Evolutionary conservation across 1,140 invertebrate genomes (phyloP), one percentile per base, ranked within the genome.

Genomic region (Drosophila paulistorum): DNA sequence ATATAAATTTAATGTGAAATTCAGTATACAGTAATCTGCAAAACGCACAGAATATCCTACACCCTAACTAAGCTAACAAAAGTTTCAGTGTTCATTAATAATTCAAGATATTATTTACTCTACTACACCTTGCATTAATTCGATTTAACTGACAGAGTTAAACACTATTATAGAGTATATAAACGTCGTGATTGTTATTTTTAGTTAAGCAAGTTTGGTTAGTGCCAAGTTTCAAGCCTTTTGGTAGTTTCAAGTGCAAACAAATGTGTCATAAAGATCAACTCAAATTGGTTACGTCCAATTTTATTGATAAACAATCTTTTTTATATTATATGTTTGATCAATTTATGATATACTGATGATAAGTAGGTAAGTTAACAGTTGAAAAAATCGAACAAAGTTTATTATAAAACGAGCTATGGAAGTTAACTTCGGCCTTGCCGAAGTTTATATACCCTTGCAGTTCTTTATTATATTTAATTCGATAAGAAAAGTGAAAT

Each of bases 261-360:
- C 14, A 48, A 48, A 48, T 20, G 14, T 48, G 14, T 17, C 45
- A 48, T 48, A 17, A 48, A 48, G 14, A 17, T 48, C 14, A 48
- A 7, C 45, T 9, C 23, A 17, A 45, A 7, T 14, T 14, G 42
- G n/a, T 2, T 7, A 2, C 14, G n/a, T 0, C 30, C 30, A 45
- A 45, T 14, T 7, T 45, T 48, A 11, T 51, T 51, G 45, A 23
- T 51, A 51, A 51, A 51, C 17, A 20, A 48, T 48, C 7, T 48
- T 17, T 1, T 45, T 45, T 14, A 14, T 42, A 5, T 13, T 42
- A 7, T 14, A 14, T 45, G 45, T 48, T 48, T 48, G 17, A 23
- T 23, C 45, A 51, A 23, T 51, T 51, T 51, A 51, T 51, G 45
- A 51, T 51, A 51, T 23, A 23, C 45, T 51, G 13, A 23, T 51